Conservation (phyloP, 2,797 vertebrate genomes). For the Silurus aristotelis region DNA sequence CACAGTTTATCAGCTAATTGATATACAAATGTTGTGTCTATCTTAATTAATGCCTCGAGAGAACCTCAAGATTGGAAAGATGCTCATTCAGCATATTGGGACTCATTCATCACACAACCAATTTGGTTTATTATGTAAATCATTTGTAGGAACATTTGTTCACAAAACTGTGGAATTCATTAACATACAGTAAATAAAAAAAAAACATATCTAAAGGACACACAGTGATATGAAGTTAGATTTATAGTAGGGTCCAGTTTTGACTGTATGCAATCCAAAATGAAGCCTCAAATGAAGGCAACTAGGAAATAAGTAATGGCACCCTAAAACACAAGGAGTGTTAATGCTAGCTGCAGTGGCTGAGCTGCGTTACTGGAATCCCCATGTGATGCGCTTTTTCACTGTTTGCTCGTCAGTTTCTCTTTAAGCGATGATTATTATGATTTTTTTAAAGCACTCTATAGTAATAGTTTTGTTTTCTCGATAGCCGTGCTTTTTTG, state of each 20-base stretch:
- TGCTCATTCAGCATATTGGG: conserved; percentile 8
- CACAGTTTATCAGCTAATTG: conserved; percentile 41
- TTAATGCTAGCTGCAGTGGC: background rate
- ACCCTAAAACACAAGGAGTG: background rate
- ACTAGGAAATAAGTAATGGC: background rate
- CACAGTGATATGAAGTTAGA: background rate
- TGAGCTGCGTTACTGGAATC: background rate
- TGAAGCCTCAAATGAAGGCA: background rate
- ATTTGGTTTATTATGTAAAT: background rate
- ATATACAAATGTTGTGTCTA: conserved; percentile 27
- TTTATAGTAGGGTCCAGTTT: background rate
- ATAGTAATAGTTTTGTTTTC: background rate
- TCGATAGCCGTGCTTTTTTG: background rate
- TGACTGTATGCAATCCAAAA: background rate
- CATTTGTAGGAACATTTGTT: background rate
- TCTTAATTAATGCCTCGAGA: conserved; percentile 29
- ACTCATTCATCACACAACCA: background rate
- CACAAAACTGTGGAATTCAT: background rate
- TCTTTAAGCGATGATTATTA: too few relatives aligned
- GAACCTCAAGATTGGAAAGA: background rate
- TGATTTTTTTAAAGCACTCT: too few relatives aligned
- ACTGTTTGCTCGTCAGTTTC: background rate
- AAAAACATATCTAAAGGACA: background rate
- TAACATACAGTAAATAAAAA: background rate
- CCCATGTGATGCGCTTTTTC: background rate